These are phyloP conservation scores for Lacanobia wlatinum DNA, from an alignment of 2,888 invertebrate genomes.

Conservation along the genomic window DNA sequence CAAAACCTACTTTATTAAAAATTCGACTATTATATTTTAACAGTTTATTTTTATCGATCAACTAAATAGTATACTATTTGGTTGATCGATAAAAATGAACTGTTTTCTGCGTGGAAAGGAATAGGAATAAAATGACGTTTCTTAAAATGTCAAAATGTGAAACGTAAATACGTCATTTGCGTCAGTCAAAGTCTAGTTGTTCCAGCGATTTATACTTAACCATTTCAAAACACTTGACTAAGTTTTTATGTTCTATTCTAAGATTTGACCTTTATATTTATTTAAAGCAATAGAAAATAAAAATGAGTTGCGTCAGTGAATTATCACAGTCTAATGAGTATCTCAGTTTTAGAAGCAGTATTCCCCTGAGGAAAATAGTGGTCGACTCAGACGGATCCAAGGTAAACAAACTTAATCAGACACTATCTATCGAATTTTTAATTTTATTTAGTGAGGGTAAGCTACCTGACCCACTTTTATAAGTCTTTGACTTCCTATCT, in stretches of 20 bases:
- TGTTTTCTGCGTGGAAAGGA: neutral
- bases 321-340: conserved; percentile 94
- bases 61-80: too few species aligned
- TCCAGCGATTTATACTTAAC: neutral
- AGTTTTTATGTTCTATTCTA: conserved; percentile 16
- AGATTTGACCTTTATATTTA: conserved; percentile 29
- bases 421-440: conserved; percentile 14
- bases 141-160: conserved; percentile 16
- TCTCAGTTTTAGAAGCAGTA: conserved; percentile 94
- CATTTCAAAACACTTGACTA: conserved; percentile 14
- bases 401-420: conserved; percentile 86
- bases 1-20: neutral
- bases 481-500: neutral
- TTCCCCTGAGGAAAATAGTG: conserved; percentile 94
- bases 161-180: conserved; percentile 11
- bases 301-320: conserved; percentile 93
- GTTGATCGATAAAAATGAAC: neutral
- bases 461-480: conserved; percentile 24
- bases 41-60: too few species aligned
- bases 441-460: conserved; percentile 8
- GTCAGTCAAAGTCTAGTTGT: conserved; percentile 3
- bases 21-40: neutral
- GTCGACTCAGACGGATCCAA: conserved; percentile 95
- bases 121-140: neutral
- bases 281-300: conserved; percentile 43